These are phyloP conservation scores for Timema cristinae DNA, from an alignment of 2,888 invertebrate genomes.

Conservation along the genomic window DNA sequence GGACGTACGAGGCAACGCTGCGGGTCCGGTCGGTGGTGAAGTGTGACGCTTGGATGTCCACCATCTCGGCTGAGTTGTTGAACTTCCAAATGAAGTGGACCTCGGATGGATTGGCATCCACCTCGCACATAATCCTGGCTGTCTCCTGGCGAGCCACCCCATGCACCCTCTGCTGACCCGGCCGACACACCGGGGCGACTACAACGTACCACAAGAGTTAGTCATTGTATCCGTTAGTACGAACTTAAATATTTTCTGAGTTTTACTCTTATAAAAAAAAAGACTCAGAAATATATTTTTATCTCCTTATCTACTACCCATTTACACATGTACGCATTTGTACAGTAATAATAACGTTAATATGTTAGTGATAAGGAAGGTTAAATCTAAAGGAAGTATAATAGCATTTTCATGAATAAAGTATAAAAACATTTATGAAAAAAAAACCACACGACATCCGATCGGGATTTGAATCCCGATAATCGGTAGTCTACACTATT, in stretches of 20 bases:
- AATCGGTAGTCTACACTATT: too few relatives aligned
- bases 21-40: conserved; percentile 58
- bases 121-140: conserved; percentile 61
- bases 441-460: too few relatives aligned
- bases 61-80: conserved; percentile 67
- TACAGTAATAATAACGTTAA: too few relatives aligned
- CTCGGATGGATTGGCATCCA: conserved; percentile 66
- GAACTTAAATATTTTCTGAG: not conserved
- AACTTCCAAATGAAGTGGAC: conserved; percentile 70
- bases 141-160: conserved; percentile 70
- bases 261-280: not conserved
- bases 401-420: too few relatives aligned
- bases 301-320: too few relatives aligned
- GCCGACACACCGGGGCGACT: conserved; percentile 62
- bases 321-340: too few relatives aligned
- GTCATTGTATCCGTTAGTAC: not conserved
- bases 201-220: not conserved
- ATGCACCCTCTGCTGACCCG: conserved; percentile 62
- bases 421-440: too few relatives aligned
- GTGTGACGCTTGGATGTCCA: conserved; percentile 62
- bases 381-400: too few relatives aligned
- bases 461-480: too few relatives aligned
- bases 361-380: too few relatives aligned
- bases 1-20: conserved; percentile 65
- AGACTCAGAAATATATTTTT: not conserved